Conservation (phyloP, 2,797 vertebrate species). For the Syngnathus rostellatus region DNA sequence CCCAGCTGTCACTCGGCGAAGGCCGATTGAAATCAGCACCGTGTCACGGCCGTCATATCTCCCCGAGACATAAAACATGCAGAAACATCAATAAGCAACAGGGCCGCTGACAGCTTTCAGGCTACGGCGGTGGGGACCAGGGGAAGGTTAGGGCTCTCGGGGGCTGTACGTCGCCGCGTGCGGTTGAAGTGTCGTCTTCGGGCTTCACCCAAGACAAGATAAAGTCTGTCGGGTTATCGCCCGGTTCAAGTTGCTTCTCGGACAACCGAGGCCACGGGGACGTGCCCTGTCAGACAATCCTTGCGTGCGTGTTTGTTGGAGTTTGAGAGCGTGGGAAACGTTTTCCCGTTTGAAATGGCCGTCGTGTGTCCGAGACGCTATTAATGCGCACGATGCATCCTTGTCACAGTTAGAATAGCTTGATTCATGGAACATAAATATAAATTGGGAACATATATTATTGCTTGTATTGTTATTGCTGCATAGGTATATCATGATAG, state of each 20-base stretch:
- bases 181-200: constrained; percentile 89
- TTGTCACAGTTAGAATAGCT: background rate
- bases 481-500: background rate
- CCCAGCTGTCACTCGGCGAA: constrained; percentile 71
- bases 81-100: constrained; percentile 99
- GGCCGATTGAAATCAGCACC: constrained; percentile 97
- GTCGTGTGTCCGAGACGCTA: background rate
- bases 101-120: constrained; percentile 93
- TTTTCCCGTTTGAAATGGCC: background rate
- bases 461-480: background rate
- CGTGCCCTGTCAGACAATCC: constrained; percentile 63
- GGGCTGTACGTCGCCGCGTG: constrained; percentile 72
- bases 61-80: constrained; percentile 96
- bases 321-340: background rate
- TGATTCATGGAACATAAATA: background rate
- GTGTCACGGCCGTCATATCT: constrained; percentile 97
- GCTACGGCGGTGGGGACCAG: constrained; percentile 82
- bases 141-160: constrained; percentile 95
- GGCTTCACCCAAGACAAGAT: constrained; percentile 95
- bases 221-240: constrained; percentile 98
- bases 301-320: constrained; percentile 8
- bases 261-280: constrained; percentile 77
- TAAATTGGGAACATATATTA: too few relatives aligned
- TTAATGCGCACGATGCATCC: background rate
- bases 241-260: constrained; percentile 83